Percentiles rank a stretch among this genome's conserved stretches.
phyloP scores from a whole-genome alignment of 2,113 vertebrate species.

The Leucopsar rothschildi region DNA sequence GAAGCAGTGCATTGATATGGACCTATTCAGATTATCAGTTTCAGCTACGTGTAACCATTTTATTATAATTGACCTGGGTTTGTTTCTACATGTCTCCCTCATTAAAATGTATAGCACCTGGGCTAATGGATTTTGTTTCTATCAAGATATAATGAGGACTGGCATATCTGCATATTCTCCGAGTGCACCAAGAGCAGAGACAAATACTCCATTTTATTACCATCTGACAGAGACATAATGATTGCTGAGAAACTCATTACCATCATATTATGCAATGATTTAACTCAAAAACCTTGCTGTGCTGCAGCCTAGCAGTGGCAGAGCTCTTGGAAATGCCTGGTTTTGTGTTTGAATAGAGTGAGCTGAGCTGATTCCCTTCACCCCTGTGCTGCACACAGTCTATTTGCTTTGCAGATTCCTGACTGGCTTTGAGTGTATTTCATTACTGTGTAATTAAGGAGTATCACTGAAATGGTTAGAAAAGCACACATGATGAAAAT shows the following conservation, averaged over 20 bases:
- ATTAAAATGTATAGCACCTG: slow-evolving; percentile 68
- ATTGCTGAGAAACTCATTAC: slow-evolving; percentile 74
- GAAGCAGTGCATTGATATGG: slow-evolving; percentile 18
- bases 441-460: not conserved
- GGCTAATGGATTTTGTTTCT: slow-evolving; percentile 73
- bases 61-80: slow-evolving; percentile 68
- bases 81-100: slow-evolving; percentile 65
- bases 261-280: slow-evolving; percentile 71
- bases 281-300: slow-evolving; percentile 54
- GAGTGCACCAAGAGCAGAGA: slow-evolving; percentile 44
- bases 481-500: not conserved
- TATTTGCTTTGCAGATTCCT: not conserved
- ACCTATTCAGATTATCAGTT: slow-evolving; percentile 63
- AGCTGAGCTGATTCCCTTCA: not conserved
- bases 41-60: slow-evolving; percentile 57
- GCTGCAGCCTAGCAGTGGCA: not conserved
- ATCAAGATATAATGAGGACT: slow-evolving; percentile 71
- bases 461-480: not conserved
- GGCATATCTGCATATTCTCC: slow-evolving; percentile 67
- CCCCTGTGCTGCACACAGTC: not conserved
- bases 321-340: not conserved
- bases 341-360: not conserved
- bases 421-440: not conserved
- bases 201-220: slow-evolving; percentile 70
- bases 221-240: slow-evolving; percentile 73